Base-by-base conservation (phyloP, 2,797 vertebrate species). In the Bothrops alternatus region DNA sequence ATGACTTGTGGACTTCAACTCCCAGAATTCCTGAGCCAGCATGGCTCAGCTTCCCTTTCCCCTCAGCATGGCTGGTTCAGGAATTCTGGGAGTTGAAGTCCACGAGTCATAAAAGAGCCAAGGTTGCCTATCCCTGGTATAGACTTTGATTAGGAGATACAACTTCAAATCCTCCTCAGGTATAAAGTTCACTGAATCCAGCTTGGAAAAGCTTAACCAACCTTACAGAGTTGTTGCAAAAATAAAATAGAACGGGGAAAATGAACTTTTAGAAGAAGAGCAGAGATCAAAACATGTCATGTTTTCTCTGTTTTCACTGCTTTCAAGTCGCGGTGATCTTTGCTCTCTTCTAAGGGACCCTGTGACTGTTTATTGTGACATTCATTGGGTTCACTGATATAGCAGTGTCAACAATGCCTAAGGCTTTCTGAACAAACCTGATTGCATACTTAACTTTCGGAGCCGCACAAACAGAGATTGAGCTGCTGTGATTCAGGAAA, bases 291-390 rank as follows among this genome's bases (percentile, higher is more conserved):
- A 28, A 47, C 25, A 8, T 28, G 2, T 53, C 20, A 1, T 42
- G 18, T 20, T 56, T 26, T 16, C 6, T 50, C 12, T 26, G 47
- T 13, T 47, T 87, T 60, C 57, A 25, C 69, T 61, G n/a, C 42
- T 78, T 60, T 28, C 14, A 28, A 56, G 16, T 87, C 26, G 28
- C 50, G 20, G 63, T 65, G 73, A 63, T 63, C 88, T 63, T 56
- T 92, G 87, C 20, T 82, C 58, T 86, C 89, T 86, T 63, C 47
- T 14, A 65, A 53, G 50, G 78, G 60, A 32, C 57, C 57, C 50
- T 28, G 47, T 90, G 91, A 86, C 47, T 86, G 88, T 90, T 92
- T 90, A 86, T 56, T 86, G 91, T 92, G 91, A 92, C 91, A 89
- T 89, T 61, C 82, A 37, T 18, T 14, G 50, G 50, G 91, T 92